Conservation (phyloP, 2,888 invertebrate species). For the Latrodectus elegans region DNA sequence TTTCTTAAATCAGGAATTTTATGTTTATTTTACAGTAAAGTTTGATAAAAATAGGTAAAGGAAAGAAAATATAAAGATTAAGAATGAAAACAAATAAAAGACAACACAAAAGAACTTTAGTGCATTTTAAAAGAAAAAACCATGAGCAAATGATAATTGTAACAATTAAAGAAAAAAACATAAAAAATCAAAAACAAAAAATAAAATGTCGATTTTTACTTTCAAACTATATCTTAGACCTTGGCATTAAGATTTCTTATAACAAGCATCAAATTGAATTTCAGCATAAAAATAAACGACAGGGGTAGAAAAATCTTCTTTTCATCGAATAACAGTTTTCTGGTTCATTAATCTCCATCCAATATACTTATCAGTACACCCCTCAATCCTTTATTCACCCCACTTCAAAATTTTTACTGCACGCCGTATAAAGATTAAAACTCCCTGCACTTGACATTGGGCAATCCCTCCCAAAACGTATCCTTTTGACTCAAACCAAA, state of each 20-base stretch:
- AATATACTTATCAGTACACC: slow-evolving; percentile 60
- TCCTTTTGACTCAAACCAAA: slow-evolving; percentile 57
- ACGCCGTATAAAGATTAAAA: slow-evolving; percentile 50
- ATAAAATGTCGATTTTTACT: too few relatives aligned
- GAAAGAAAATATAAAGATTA: too few relatives aligned
- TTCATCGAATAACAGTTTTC: slow-evolving; percentile 50
- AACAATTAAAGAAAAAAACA: neutral
- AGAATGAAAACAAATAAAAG: too few relatives aligned
- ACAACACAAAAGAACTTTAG: too few relatives aligned
- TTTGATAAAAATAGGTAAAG: too few relatives aligned
- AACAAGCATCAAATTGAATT: slow-evolving; percentile 37
- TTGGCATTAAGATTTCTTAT: neutral
- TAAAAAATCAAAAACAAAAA: too few relatives aligned
- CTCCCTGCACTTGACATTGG: slow-evolving; percentile 44
- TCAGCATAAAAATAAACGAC: slow-evolving; percentile 31
- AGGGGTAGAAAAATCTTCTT: slow-evolving; percentile 21
- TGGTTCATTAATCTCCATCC: slow-evolving; percentile 57
- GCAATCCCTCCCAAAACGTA: slow-evolving; percentile 52
- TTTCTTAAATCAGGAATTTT: too few relatives aligned
- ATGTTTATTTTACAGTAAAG: too few relatives aligned
- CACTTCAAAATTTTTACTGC: slow-evolving; percentile 51
- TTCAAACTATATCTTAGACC: too few relatives aligned
- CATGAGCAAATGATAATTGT: neutral
- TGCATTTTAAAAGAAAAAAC: neutral
- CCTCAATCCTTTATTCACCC: slow-evolving; percentile 46